Percentiles rank a stretch among this genome's conserved stretches.
These are phyloP conservation scores for Iphiclides podalirius DNA, from an alignment of 2,888 invertebrate species.

Conservation along the genomic window DNA sequence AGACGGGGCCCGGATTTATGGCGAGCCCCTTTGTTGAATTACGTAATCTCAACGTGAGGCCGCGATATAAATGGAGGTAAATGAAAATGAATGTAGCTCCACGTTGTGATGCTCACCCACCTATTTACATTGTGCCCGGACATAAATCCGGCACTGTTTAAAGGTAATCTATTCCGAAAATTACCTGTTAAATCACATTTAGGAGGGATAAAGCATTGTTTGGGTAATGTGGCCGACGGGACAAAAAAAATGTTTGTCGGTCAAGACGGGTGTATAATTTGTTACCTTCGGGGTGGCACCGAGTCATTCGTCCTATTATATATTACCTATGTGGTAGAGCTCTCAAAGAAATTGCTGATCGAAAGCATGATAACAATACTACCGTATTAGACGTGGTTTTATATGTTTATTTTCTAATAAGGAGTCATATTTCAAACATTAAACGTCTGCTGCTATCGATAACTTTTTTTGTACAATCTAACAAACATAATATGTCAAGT, in stretches of 20 bases:
- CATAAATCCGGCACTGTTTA: constrained; percentile 71
- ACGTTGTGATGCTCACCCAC: constrained; percentile 69
- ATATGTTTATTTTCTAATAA: too few species aligned
- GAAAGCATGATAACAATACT: constrained; percentile 11
- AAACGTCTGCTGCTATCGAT: too few species aligned
- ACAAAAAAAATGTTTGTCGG: constrained; percentile 72
- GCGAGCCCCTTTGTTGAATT: constrained; percentile 76
- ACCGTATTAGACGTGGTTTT: constrained; percentile 1
- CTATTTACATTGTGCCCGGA: constrained; percentile 70
- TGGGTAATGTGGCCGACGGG: constrained; percentile 55
- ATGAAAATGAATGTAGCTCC: constrained; percentile 80
- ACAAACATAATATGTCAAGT: too few species aligned
- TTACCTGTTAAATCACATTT: constrained; percentile 79
- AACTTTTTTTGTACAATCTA: too few species aligned
- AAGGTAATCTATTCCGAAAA: constrained; percentile 74
- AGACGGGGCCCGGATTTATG: constrained; percentile 78
- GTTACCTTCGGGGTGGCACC: constrained; percentile 73
- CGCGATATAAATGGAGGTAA: constrained; percentile 77
- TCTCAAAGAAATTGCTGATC: constrained; percentile 32
- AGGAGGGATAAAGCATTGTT: constrained; percentile 76
- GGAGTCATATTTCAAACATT: too few species aligned
- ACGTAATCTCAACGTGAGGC: constrained; percentile 79
- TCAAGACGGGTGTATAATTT: constrained; percentile 55
- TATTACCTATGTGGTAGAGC: constrained; percentile 45
- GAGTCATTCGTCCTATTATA: constrained; percentile 57